These are phyloP conservation scores for Tetragnatha montana DNA, from an alignment of 2,888 invertebrate species.

Conservation along the genomic window DNA sequence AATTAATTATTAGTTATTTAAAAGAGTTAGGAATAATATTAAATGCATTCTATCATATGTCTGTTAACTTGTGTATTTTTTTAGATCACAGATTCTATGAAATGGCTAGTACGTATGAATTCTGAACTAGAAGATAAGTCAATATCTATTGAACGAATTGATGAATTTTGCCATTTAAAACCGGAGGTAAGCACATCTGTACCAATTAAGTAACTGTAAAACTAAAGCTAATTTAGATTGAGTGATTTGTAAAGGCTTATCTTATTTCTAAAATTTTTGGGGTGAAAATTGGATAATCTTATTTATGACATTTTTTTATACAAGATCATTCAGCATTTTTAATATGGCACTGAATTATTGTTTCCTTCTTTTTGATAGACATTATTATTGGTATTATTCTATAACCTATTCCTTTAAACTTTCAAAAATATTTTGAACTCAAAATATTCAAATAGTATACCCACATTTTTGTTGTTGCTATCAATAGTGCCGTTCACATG, in stretches of 20 bases:
- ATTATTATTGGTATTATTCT: background rate
- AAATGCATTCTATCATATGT: no score
- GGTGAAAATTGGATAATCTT: background rate
- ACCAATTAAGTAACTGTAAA: background rate
- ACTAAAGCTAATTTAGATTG: background rate
- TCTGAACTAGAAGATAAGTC: conserved; percentile 79
- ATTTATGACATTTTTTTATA: background rate
- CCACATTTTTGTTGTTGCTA: no score
- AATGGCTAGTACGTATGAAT: conserved; percentile 79
- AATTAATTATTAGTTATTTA: no score
- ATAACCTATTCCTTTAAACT: background rate
- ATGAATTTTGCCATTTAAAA: conserved; percentile 77
- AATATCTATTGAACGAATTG: conserved; percentile 79
- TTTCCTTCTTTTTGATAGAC: background rate
- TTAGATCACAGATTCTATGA: conserved; percentile 80
- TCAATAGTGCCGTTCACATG: no score
- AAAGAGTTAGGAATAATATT: no score
- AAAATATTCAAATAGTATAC: no score
- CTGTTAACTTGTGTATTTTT: conserved; percentile 27
- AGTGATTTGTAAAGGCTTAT: background rate
- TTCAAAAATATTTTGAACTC: background rate
- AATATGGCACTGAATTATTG: background rate
- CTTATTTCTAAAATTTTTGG: background rate
- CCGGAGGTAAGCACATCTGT: conserved; percentile 25
- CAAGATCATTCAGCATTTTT: background rate